These are phyloP conservation scores for Calyptommatus sinebrachiatus DNA, from an alignment of 2,113 vertebrate genomes.

Conservation along the genomic window DNA sequence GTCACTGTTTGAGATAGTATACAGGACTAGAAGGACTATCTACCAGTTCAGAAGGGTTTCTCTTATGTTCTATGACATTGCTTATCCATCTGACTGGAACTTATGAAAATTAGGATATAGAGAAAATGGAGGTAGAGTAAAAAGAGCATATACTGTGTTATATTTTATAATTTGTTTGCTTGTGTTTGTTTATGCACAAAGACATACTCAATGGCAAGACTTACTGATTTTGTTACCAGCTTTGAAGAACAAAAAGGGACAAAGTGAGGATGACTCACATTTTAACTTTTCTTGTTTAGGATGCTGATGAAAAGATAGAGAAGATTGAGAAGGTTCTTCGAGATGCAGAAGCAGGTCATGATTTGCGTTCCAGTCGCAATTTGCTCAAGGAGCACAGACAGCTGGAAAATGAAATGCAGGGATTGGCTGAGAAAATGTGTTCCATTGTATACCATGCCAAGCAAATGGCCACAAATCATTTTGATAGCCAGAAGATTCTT, in stretches of 20 bases:
- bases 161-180: neutral
- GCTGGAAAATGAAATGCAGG: slow-evolving; percentile 78
- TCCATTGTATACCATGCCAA: slow-evolving; percentile 77
- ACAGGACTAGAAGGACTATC: too few relatives aligned
- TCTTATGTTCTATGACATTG: neutral
- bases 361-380: slow-evolving; percentile 77
- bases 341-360: slow-evolving; percentile 73
- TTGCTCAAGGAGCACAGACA: slow-evolving; percentile 81
- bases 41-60: too few relatives aligned
- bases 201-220: neutral
- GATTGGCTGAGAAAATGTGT: slow-evolving; percentile 83
- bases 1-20: too few relatives aligned
- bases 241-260: neutral
- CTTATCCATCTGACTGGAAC: neutral
- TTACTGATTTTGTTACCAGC: neutral
- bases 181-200: neutral
- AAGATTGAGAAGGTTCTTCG: slow-evolving; percentile 81
- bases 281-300: slow-evolving; percentile 62
- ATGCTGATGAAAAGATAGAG: slow-evolving; percentile 82
- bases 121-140: too few relatives aligned
- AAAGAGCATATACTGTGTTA: too few relatives aligned
- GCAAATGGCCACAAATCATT: slow-evolving; percentile 78
- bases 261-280: neutral
- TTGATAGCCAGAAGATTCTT: slow-evolving; percentile 78
- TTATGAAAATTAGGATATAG: neutral